Evolutionary conservation across 2,888 invertebrate genomes (phyloP).

Genomic region (Nemotelus pantherinus): DNA sequence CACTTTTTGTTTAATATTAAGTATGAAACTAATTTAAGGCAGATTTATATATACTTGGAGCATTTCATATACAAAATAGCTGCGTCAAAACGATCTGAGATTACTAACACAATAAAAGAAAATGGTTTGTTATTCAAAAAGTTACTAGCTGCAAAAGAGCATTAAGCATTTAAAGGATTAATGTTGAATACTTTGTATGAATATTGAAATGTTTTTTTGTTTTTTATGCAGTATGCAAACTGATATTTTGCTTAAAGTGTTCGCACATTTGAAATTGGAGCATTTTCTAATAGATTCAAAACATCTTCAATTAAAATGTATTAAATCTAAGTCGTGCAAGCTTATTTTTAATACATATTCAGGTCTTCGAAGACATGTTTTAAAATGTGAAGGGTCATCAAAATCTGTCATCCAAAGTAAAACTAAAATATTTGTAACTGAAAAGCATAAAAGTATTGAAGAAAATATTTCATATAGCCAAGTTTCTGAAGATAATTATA

Average conservation of each 20-base stretch:
- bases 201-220: neutral
- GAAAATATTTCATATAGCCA: neutral
- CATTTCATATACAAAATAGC: neutral
- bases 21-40: neutral
- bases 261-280: neutral
- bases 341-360: slow-evolving; percentile 7
- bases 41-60: neutral
- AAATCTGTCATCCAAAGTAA: too few relatives aligned
- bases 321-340: neutral
- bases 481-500: too few relatives aligned
- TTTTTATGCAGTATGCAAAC: neutral
- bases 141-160: neutral
- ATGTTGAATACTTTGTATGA: neutral
- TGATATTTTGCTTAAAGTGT: neutral
- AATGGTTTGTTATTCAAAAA: neutral
- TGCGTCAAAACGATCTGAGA: neutral
- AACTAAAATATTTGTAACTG: too few relatives aligned
- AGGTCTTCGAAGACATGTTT: neutral
- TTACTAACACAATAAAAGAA: neutral
- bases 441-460: too few relatives aligned
- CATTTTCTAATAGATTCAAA: too few relatives aligned
- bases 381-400: too few relatives aligned
- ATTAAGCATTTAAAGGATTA: neutral
- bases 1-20: neutral
- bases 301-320: too few relatives aligned